Evolutionary conservation across 2,797 vertebrate genomes (phyloP), one percentile per base, ranked within the genome.

Genomic region (Acanthopagrus latus): DNA sequence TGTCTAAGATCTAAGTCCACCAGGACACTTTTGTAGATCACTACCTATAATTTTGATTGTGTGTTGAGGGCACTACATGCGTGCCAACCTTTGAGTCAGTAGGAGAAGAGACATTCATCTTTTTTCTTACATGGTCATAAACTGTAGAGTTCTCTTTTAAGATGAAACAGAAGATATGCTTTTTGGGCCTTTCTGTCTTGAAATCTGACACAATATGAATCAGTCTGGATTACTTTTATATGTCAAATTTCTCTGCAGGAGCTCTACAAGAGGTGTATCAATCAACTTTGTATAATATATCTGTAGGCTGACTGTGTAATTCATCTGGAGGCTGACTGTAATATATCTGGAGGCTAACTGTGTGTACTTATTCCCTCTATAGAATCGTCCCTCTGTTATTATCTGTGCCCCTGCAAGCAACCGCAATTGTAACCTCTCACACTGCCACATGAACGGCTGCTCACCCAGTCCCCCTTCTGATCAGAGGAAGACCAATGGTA

Each of bases 331-430:
- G n/a, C 14, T 86, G 18, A 71, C 33, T 46, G 7, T 25, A 3
- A 27, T 33, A 33, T 33, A 33, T 33, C 29, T 33, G 48, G 29
- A 41, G n/a, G n/a, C 14, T 86, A 18, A 71, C 33, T 46, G 6
- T 25, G 9, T 58, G 17, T 10, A n/a, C 58, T 44, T 33, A 41
- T 48, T 67, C 50, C 44, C 62, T 29, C 46, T 75, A 25, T 84
- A 99, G 98, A 99, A 99, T 93, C 98, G 98, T 65, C 98, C 98
- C 14, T 99, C 98, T 0, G 98, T 99, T 67, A 99, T 99, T 90
- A 99, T 96, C n/a, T 99, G 98, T 16, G 98, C 97, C 11, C 97
- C 97, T 3, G 96, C 97, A 1, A 97, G 91, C 82, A 97, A 95
- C 92, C 96, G 97, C 38, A 97, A 98, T 89, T 99, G 97, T 89